These are phyloP conservation scores for Ondatra zibethicus DNA, from an alignment of 2,113 vertebrate species.

Conservation along the genomic window DNA sequence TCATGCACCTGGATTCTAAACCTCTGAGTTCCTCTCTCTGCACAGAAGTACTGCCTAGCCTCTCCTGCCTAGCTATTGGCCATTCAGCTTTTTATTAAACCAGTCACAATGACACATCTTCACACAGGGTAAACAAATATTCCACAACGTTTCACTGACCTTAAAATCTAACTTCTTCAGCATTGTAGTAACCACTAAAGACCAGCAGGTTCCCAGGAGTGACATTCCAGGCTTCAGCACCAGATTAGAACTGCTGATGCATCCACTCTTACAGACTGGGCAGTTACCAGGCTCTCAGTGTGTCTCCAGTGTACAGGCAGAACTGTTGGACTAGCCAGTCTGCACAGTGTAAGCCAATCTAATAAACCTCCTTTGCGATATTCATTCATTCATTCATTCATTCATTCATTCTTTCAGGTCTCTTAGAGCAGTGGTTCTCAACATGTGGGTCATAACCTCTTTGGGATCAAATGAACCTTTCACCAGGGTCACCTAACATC, in stretches of 20 bases:
- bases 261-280: not conserved
- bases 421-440: not conserved
- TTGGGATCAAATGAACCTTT: not conserved
- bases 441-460: not conserved
- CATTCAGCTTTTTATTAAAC: not conserved
- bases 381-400: not conserved
- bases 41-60: not conserved
- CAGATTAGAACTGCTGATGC: not conserved
- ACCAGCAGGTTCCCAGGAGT: not conserved
- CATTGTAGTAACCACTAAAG: not conserved
- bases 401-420: not conserved
- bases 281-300: not conserved
- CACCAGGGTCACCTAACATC: not conserved
- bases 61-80: not conserved
- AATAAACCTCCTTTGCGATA: not conserved
- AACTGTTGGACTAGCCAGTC: not conserved
- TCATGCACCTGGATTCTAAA: rapidly evolving
- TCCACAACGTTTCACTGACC: not conserved
- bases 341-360: not conserved
- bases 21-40: not conserved
- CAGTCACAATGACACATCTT: not conserved
- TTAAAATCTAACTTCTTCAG: not conserved
- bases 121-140: not conserved
- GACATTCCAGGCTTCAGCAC: too few species aligned
- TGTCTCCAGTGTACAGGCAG: not conserved